phyloP scores from a whole-genome alignment of 2,888 invertebrate genomes.

The Diaprepes abbreviatus region DNA sequence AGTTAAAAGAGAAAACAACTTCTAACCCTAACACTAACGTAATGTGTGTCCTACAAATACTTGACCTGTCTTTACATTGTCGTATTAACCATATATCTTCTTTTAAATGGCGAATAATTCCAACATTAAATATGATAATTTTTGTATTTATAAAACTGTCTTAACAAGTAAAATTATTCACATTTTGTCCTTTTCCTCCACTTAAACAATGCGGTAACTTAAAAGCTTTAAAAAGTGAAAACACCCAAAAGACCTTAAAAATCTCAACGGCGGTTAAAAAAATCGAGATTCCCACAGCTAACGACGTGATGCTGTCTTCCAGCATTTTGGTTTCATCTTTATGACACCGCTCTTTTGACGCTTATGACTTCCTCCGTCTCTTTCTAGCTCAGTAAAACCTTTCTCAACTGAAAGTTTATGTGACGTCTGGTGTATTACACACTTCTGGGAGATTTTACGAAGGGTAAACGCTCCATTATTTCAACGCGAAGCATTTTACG shows the following conservation, averaged over 20 bases:
- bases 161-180: no score
- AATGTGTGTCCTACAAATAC: no score
- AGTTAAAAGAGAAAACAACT: no score
- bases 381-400: slow-evolving; percentile 56
- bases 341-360: slow-evolving; percentile 67
- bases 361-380: slow-evolving; percentile 64
- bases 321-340: slow-evolving; percentile 64
- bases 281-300: slow-evolving; percentile 42
- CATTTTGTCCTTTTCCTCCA: no score
- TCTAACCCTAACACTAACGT: no score
- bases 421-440: slow-evolving; percentile 68
- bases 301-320: slow-evolving; percentile 57
- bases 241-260: slow-evolving; percentile 25
- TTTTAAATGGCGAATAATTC: no score
- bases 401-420: slow-evolving; percentile 64
- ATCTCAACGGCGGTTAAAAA: slow-evolving; percentile 40
- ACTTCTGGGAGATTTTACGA: slow-evolving; percentile 68
- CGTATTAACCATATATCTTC: no score
- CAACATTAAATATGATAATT: no score
- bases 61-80: no score
- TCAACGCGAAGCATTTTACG: slow-evolving; percentile 65
- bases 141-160: no score
- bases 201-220: background rate
- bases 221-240: background rate
- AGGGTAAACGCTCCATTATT: slow-evolving; percentile 67